Evolutionary conservation across 2,113 vertebrate genomes (phyloP).

Genomic region (Haplochromis burtoni): DNA sequence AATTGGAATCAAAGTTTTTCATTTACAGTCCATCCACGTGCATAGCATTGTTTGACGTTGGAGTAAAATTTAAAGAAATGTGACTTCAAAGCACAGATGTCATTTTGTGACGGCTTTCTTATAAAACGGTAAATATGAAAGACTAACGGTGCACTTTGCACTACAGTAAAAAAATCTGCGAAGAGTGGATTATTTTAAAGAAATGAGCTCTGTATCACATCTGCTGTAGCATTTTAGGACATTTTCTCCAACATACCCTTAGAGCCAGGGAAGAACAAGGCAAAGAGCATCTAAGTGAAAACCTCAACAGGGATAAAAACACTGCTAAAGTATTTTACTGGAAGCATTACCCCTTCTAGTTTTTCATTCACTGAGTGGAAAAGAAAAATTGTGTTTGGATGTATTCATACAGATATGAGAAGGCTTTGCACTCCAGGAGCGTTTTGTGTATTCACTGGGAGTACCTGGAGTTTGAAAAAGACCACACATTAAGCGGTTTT

Average conservation of each 20-base stretch:
- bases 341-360: neutral
- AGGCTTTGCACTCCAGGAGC: neutral
- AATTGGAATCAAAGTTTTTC: neutral
- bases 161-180: conserved; percentile 1
- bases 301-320: neutral
- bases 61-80: conserved; percentile 1
- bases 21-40: neutral
- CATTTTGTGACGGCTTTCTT: neutral
- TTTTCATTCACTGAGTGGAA: neutral
- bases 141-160: neutral
- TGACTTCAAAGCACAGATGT: neutral
- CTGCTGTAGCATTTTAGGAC: conserved; percentile 27
- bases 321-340: neutral
- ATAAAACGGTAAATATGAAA: conserved; percentile 21
- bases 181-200: conserved; percentile 12
- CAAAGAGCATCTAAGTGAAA: conserved; percentile 14
- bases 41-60: neutral
- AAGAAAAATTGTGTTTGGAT: neutral
- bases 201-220: conserved; percentile 30
- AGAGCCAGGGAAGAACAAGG: neutral
- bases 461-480: neutral
- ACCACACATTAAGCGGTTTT: neutral
- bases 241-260: neutral
- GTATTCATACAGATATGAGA: neutral
- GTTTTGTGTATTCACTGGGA: neutral